Evolutionary conservation across 2,797 vertebrate species (phyloP), one percentile per base, ranked within the genome.

Genomic region (Rhinoraja longicauda): DNA sequence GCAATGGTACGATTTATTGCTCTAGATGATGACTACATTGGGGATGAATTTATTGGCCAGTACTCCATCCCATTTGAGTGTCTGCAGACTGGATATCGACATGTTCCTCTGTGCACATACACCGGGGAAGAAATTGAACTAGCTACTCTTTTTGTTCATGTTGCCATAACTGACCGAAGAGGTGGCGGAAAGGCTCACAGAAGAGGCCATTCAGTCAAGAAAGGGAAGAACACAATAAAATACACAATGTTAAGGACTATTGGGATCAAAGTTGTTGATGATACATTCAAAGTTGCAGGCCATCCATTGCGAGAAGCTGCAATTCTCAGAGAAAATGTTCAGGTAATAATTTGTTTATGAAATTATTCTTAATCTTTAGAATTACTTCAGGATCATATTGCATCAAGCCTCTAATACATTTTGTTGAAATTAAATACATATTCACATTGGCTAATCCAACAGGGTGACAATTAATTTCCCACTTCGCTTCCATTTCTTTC

Each of bases 11-110:
- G 99, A 93, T 99, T 99, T 70, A 98, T 99, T 19, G 98, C 98
- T 67, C 93, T 99, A 93, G 99, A 99, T n/a, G 99, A 99, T 36
- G 99, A 99, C 95, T 99, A 98, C 95, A 99, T 99, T 10, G 98
- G 99, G 24, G 99, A 99, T 45, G 99, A 99, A 94, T 99, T 99
- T 95, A 99, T 99, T 79, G 99, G 99, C 62, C 99, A 99, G 95
- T 98, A 98, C 94, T 98, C 97, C 32, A 95, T 99, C 92, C 97
- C 99, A 0, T 97, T 99, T 32, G 98, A 99, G 95, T 99, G 98
- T 95, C 96, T 99, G 94, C 98, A 99, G 95, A 97, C 98, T 0
- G 99, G 99, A 0, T 99, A 99, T 95, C 97, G 98, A 82, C 98
- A 98, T 17, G 97, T 99, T 78, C 98, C 99, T 0, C 95, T 99